Conservation (phyloP, 2,113 vertebrate genomes). For the Sander lucioperca region DNA sequence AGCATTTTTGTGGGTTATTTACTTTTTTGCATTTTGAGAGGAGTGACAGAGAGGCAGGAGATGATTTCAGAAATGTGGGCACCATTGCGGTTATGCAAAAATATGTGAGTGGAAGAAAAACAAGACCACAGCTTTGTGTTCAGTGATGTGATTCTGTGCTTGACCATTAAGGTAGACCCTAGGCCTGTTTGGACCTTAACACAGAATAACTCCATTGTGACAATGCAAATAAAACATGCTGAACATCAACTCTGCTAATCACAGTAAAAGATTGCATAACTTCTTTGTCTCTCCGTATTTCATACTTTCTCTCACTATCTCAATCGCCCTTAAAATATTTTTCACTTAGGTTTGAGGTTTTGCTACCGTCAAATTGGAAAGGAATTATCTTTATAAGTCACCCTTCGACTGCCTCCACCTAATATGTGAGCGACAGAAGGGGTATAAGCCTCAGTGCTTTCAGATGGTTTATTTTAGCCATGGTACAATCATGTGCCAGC, state of each 20-base stretch:
- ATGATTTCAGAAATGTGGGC: slow-evolving; percentile 11
- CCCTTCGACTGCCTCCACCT: slow-evolving; percentile 42
- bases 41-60: slow-evolving; percentile 25
- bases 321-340: slow-evolving; percentile 28
- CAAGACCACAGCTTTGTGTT: neutral
- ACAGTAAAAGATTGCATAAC: slow-evolving; percentile 6
- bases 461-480: slow-evolving; percentile 62
- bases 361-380: slow-evolving; percentile 50
- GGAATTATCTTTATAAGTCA: slow-evolving; percentile 69
- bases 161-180: neutral
- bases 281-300: neutral
- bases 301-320: neutral
- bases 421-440: slow-evolving; percentile 73
- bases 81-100: slow-evolving; percentile 21
- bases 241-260: slow-evolving; percentile 10
- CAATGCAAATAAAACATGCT: slow-evolving; percentile 1
- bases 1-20: neutral
- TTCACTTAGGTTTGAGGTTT: slow-evolving; percentile 49
- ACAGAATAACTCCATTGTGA: neutral
- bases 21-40: slow-evolving; percentile 26
- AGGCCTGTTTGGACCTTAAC: slow-evolving; percentile 19
- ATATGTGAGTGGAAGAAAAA: slow-evolving; percentile 3
- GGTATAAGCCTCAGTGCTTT: slow-evolving; percentile 66
- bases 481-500: slow-evolving; percentile 39
- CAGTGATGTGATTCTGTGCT: slow-evolving; percentile 9